A percentile compares a stretch with the other conserved stretches of the same genome.
Evolutionary conservation across 2,797 vertebrate species (phyloP).

Genomic region (Cirrhinus molitorella): DNA sequence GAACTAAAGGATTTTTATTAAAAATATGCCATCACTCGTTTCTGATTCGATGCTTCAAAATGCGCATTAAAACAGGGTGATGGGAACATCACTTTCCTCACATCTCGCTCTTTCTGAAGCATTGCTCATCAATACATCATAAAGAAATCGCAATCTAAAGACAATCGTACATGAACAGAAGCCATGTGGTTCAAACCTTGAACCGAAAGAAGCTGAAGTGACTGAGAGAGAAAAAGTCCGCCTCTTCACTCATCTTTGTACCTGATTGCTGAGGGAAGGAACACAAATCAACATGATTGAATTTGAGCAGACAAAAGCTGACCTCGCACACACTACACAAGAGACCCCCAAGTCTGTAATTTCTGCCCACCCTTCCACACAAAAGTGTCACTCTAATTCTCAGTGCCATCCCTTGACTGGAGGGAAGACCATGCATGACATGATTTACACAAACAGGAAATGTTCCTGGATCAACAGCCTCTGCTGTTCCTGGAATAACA

Average conservation of each 20-base stretch:
- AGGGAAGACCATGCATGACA: neutral
- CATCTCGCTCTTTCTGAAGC: neutral
- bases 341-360: conserved; percentile 18
- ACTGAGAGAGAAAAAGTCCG: neutral
- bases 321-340: conserved; percentile 1
- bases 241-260: conserved; percentile 42
- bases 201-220: neutral
- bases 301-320: neutral
- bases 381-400: conserved; percentile 19
- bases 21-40: too few species aligned
- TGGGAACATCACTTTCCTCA: neutral
- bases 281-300: conserved; percentile 45
- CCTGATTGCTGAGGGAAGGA: conserved; percentile 43
- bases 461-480: conserved; percentile 12
- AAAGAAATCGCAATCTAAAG: neutral
- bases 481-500: neutral
- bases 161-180: neutral
- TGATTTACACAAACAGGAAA: neutral
- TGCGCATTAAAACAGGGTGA: too few species aligned
- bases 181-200: neutral
- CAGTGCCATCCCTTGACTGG: neutral
- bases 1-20: too few species aligned
- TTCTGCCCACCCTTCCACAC: conserved; percentile 8
- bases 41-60: too few species aligned
- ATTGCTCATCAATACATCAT: conserved; percentile 5